Evolutionary conservation across 1,140 invertebrate genomes (phyloP).

Genomic region (Reticulitermes speratus): DNA sequence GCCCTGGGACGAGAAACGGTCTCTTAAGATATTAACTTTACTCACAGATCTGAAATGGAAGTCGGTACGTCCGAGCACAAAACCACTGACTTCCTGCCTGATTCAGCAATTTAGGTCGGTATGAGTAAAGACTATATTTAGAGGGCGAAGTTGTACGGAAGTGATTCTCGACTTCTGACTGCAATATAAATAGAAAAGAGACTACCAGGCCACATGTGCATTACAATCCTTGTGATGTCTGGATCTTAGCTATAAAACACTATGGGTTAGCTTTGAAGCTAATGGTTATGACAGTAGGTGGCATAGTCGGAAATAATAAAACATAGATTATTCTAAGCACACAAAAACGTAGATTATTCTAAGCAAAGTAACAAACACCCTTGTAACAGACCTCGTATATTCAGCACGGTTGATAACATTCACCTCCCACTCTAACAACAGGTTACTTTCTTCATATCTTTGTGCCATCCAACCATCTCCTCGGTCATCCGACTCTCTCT

Average conservation of each 20-base stretch:
- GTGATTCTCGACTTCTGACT: no score
- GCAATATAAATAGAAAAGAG: no score
- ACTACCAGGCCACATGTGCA: not conserved
- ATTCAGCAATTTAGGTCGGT: not conserved
- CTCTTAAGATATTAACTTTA: slow-evolving; percentile 10
- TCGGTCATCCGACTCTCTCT: no score
- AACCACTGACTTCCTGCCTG: not conserved
- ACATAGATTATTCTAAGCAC: no score
- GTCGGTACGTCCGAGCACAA: not conserved
- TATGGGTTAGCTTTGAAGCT: not conserved
- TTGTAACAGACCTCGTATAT: no score
- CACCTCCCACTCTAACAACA: no score
- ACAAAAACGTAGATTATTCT: no score
- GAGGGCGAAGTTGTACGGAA: not conserved
- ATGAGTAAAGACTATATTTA: not conserved
- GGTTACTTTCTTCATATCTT: no score
- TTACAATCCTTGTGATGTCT: not conserved
- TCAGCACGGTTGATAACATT: no score
- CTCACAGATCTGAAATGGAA: not conserved
- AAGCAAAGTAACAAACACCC: no score
- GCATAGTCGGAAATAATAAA: not conserved
- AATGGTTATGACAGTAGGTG: not conserved
- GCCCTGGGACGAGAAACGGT: not conserved
- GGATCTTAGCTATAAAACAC: not conserved
- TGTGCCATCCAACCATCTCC: no score